Percentiles rank a stretch among this genome's conserved stretches.
phyloP scores from a whole-genome alignment of 2,888 invertebrate genomes.

The Lasioglossum vierecki region DNA sequence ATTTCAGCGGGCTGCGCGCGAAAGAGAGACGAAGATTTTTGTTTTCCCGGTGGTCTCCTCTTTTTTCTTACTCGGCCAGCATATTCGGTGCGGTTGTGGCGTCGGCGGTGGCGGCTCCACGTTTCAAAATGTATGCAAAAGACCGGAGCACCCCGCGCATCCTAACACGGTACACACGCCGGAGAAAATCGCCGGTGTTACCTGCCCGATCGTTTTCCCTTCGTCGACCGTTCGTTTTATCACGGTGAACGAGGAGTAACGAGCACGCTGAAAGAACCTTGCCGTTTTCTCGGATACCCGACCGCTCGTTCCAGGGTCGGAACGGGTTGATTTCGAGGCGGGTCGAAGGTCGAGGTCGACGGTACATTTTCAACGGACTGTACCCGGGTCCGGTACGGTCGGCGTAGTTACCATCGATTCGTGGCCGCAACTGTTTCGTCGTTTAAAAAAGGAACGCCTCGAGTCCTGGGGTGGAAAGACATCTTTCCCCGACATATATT shows the following conservation, averaged over 20 bases:
- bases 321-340: not conserved
- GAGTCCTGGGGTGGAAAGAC: constrained; percentile 78
- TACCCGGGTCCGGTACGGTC: constrained; percentile 82
- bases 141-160: constrained; percentile 81
- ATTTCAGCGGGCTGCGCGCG: constrained; percentile 23
- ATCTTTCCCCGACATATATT: constrained; percentile 81
- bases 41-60: constrained; percentile 58
- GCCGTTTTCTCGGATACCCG: too few species aligned
- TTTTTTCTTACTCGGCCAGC: constrained; percentile 71
- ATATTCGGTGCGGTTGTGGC: constrained; percentile 76
- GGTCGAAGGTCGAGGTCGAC: constrained; percentile 35
- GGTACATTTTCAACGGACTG: constrained; percentile 75
- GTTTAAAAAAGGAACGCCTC: constrained; percentile 82
- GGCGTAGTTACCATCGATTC: constrained; percentile 84
- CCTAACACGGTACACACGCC: constrained; percentile 80
- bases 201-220: constrained; percentile 30
- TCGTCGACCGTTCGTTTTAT: not conserved
- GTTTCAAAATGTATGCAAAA: constrained; percentile 84
- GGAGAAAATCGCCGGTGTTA: constrained; percentile 69
- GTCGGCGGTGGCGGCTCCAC: constrained; percentile 60
- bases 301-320: not conserved
- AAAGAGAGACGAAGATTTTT: constrained; percentile 68
- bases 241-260: not conserved
- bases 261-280: not conserved
- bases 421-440: constrained; percentile 83